Conservation (phyloP, 2,113 vertebrate species). For the Istiophorus platypterus region DNA sequence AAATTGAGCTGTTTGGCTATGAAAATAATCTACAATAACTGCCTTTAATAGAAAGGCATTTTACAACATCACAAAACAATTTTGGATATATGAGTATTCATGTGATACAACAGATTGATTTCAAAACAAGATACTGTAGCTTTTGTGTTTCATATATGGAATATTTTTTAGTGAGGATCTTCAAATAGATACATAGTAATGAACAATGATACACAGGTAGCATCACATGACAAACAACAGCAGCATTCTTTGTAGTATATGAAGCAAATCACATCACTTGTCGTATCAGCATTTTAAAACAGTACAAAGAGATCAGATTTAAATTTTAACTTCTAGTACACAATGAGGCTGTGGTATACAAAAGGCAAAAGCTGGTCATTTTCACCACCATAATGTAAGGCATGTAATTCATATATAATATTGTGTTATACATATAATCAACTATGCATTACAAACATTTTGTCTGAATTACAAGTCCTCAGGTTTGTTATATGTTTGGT, state of each 20-base stretch:
- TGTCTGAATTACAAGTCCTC: neutral
- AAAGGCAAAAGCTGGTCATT: slow-evolving; percentile 9
- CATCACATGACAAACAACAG: slow-evolving; percentile 34
- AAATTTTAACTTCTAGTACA: neutral
- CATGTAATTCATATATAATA: neutral
- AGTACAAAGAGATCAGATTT: neutral
- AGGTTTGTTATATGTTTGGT: slow-evolving; percentile 10
- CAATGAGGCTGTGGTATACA: neutral
- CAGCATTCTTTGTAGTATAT: slow-evolving; percentile 6
- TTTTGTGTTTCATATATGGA: neutral
- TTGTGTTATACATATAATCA: neutral
- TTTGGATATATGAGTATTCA: neutral
- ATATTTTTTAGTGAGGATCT: neutral
- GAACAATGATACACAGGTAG: slow-evolving; percentile 35
- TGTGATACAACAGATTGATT: slow-evolving; percentile 22
- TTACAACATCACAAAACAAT: neutral
- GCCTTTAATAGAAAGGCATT: slow-evolving; percentile 5
- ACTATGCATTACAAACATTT: slow-evolving; percentile 19
- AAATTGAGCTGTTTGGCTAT: neutral
- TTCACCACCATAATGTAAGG: neutral
- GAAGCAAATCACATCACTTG: neutral
- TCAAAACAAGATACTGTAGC: slow-evolving; percentile 12
- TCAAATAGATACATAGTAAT: slow-evolving; percentile 1
- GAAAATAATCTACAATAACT: neutral
- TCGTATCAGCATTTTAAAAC: slow-evolving; percentile 1